Base-by-base conservation (phyloP, 2,888 invertebrate genomes). In the Onthophagus sagittarius region DNA sequence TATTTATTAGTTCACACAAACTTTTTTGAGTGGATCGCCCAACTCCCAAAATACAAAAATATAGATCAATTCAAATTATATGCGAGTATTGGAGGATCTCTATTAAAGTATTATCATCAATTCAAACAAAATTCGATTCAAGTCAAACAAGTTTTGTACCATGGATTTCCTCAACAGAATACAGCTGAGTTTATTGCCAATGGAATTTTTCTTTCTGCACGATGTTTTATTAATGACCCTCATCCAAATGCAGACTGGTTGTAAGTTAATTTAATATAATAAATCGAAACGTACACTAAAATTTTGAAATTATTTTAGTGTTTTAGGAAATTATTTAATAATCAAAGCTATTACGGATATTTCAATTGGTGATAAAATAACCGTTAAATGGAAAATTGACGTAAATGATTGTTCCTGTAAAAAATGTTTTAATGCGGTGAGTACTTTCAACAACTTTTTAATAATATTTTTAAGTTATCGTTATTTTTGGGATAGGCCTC, bases 21-120 rank as follows among this genome's bases (percentile, higher is more conserved):
- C 31, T 80, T 80, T 73, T 80, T 80, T 64, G 63, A 72, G 9
- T 71, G 73, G 62, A 72, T 77, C 14, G 31, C 53, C 13, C 62
- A 39, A 11, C 63, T 64, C 3, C 70, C 71, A 32, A 70, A 72
- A 53, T 73, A 71, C 32, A 63, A 73, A 76, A 53, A 62, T 3
- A 74, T 71, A 73, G 70, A 63, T 13, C 13, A 71, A 6, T 72
- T 77, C 32, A 75, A 78, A 33, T 31, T 77, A 6, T 77, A 79
- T 64, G 63, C 74, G 9, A 77, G 73, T 62, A 7, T 81, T 63
- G 81, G 81, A 6, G 81, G 81, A 31, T 63, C 80, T 14, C 33
- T 81, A 63, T 76, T 80, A 5, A 77, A 77, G 15, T 80, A 80
- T 65, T 78, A 79, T 64, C 78, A 76, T 32, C 81, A 81, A 73